phyloP scores from a whole-genome alignment of 2,797 vertebrate species.

The Coendou prehensilis region DNA sequence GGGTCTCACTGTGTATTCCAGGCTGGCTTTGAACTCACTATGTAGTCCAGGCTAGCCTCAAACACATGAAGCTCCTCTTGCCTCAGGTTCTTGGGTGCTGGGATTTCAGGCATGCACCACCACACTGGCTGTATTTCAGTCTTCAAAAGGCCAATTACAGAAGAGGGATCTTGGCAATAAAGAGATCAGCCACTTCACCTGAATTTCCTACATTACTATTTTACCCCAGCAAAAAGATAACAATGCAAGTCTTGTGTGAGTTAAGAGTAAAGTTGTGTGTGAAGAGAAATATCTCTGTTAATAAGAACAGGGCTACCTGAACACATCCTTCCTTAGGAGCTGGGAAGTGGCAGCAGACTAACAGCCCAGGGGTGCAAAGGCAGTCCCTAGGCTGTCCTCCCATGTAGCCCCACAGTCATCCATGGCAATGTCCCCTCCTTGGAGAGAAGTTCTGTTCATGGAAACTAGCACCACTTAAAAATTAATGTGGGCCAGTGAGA shows the following conservation, averaged over 20 bases:
- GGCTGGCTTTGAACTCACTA: background rate
- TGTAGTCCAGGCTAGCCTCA: background rate
- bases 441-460: background rate
- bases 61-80: background rate
- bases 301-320: background rate
- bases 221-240: slow-evolving; percentile 11
- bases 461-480: slow-evolving; percentile 44
- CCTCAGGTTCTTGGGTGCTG: background rate
- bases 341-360: background rate
- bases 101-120: background rate
- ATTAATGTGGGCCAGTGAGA: background rate
- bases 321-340: background rate
- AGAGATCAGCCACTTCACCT: background rate
- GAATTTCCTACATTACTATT: slow-evolving; percentile 53
- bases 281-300: slow-evolving; percentile 41
- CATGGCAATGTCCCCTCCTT: background rate
- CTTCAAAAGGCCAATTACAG: slow-evolving; percentile 20
- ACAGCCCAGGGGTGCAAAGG: background rate
- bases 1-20: background rate
- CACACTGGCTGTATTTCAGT: background rate
- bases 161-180: background rate
- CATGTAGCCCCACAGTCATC: background rate
- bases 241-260: background rate
- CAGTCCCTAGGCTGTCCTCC: background rate
- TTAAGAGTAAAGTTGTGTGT: slow-evolving; percentile 17